Evolutionary conservation across 2,113 vertebrate genomes (phyloP).

Genomic region (Struthio camelus): DNA sequence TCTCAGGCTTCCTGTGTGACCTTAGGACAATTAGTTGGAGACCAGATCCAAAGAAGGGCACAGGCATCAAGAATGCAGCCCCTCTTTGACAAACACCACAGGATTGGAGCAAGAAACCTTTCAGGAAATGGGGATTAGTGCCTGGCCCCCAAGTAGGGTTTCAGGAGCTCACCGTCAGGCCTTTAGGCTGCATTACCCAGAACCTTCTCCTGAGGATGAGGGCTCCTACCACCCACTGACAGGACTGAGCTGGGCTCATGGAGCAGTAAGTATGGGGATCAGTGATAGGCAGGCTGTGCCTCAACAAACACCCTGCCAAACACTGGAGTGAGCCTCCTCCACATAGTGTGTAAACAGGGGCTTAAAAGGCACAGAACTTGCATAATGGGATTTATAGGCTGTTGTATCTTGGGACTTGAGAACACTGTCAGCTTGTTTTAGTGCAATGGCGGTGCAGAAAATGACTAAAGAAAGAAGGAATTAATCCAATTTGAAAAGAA

Average conservation of each 20-base stretch:
- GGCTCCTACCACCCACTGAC: no score
- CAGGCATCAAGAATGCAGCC: no score
- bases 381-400: background rate
- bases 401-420: background rate
- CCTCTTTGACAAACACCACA: no score
- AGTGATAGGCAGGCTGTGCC: background rate
- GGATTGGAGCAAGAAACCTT: no score
- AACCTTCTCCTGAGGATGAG: no score
- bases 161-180: no score
- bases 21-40: background rate
- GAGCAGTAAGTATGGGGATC: no score
- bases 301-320: background rate
- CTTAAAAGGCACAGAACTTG: background rate
- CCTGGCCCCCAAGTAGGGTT: no score
- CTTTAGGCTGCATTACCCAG: no score
- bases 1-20: background rate
- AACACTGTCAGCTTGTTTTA: background rate
- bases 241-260: no score
- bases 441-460: background rate
- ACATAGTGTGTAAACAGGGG: background rate
- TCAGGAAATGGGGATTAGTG: no score
- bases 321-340: background rate
- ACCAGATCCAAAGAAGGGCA: no score
- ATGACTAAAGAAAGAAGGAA: background rate
- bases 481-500: background rate